phyloP scores from a whole-genome alignment of 2,797 vertebrate species.

The Enteromius afrohamiltoni region DNA sequence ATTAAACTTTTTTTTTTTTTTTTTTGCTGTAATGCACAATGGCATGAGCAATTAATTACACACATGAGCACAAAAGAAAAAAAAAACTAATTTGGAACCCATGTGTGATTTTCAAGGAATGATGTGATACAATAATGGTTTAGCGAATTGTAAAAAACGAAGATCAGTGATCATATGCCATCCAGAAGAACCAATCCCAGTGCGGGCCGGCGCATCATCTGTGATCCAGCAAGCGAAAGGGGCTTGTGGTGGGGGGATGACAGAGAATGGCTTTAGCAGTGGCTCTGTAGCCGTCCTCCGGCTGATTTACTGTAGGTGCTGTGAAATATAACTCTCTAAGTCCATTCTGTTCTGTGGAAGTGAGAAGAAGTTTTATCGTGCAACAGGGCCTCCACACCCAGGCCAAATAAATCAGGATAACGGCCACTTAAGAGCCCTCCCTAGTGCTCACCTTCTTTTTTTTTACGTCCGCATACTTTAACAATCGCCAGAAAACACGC shows the following conservation, averaged over 20 bases:
- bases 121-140: neutral
- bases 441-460: constrained; percentile 53
- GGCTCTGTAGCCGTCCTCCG: constrained; percentile 33
- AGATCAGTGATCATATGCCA: constrained; percentile 25
- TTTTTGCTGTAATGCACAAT: constrained; percentile 10
- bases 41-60: constrained; percentile 70
- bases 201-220: neutral
- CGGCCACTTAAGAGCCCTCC: constrained; percentile 52
- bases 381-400: constrained; percentile 58
- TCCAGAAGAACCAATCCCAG: neutral
- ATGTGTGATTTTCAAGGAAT: neutral
- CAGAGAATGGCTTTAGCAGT: constrained; percentile 67
- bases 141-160: neutral
- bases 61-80: neutral
- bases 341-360: constrained; percentile 61
- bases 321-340: constrained; percentile 62
- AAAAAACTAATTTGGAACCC: neutral
- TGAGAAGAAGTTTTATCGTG: constrained; percentile 68
- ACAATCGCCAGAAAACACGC: constrained; percentile 46
- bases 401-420: constrained; percentile 64
- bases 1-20: constrained; percentile 55
- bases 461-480: constrained; percentile 53
- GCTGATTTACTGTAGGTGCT: constrained; percentile 49
- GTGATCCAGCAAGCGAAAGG: constrained; percentile 2
- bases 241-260: constrained; percentile 25